Conservation (phyloP, 2,113 vertebrate species). For the Festucalex cinctus region DNA sequence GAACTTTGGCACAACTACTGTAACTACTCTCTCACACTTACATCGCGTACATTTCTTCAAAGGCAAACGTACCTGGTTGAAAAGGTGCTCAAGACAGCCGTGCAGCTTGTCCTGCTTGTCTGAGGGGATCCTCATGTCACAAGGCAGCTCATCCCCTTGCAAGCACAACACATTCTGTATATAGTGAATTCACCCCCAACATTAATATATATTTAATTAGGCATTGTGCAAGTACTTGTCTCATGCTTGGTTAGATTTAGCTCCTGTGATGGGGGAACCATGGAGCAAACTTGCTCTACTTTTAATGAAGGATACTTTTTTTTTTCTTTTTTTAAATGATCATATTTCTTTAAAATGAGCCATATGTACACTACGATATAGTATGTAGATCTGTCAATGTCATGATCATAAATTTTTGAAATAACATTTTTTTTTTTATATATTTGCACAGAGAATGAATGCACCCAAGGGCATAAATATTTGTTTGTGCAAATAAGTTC, state of each 20-base stretch:
- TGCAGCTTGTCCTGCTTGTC: slow-evolving; percentile 99
- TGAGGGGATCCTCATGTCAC: slow-evolving; percentile 92
- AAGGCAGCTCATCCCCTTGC: slow-evolving; percentile 93
- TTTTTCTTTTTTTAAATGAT: no score
- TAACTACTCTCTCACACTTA: background rate
- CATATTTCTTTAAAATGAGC: background rate
- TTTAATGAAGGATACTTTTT: background rate
- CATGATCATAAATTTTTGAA: background rate
- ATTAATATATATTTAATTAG: background rate
- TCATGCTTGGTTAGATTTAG: background rate
- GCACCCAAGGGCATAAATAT: background rate
- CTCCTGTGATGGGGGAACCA: background rate
- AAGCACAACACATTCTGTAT: background rate
- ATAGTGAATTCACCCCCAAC: background rate
- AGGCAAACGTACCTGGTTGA: slow-evolving; percentile 84
- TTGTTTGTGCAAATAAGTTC: background rate
- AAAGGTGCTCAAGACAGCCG: slow-evolving; percentile 95
- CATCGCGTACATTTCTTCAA: background rate
- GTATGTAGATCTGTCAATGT: no score
- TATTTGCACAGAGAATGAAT: background rate
- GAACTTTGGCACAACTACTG: background rate
- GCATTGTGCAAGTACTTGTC: background rate
- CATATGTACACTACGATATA: background rate
- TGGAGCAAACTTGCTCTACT: background rate
- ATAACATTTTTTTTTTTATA: no score